phyloP scores from a whole-genome alignment of 2,797 vertebrate genomes.

The Schizopygopsis pylzovi region DNA sequence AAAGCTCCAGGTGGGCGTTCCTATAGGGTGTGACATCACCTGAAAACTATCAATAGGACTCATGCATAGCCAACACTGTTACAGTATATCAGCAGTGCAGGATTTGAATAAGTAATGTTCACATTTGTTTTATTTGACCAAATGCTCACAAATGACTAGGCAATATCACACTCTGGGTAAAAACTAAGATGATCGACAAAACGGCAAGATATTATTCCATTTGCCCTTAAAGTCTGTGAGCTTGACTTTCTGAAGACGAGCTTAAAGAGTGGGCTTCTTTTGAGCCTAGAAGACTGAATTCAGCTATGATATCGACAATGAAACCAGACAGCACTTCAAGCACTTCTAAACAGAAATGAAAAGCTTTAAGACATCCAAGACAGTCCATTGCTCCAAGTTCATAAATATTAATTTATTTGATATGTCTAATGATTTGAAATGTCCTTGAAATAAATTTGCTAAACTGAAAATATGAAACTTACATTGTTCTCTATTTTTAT shows the following conservation, averaged over 20 bases:
- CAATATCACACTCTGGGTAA: not conserved
- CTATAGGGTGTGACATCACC: too few species aligned
- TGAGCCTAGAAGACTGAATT: constrained; percentile 9
- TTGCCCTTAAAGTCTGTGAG: not conserved
- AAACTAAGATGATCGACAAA: not conserved
- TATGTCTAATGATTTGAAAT: not conserved
- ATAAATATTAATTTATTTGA: not conserved
- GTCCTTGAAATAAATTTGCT: not conserved
- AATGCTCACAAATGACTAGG: not conserved
- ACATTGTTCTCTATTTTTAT: not conserved
- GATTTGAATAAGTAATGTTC: not conserved
- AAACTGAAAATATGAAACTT: not conserved
- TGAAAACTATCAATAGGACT: too few species aligned
- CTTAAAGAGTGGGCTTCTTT: constrained; percentile 6
- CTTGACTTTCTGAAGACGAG: constrained; percentile 12
- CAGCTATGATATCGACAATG: not conserved
- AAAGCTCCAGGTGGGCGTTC: too few species aligned
- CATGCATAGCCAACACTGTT: not conserved
- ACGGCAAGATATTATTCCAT: not conserved
- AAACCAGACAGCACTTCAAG: not conserved
- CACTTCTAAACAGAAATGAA: not conserved
- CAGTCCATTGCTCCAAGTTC: not conserved
- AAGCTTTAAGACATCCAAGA: not conserved
- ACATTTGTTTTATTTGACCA: not conserved
- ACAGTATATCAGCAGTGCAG: not conserved